Base-by-base conservation (phyloP, 2,888 invertebrate genomes). In the Latrodectus elegans region DNA sequence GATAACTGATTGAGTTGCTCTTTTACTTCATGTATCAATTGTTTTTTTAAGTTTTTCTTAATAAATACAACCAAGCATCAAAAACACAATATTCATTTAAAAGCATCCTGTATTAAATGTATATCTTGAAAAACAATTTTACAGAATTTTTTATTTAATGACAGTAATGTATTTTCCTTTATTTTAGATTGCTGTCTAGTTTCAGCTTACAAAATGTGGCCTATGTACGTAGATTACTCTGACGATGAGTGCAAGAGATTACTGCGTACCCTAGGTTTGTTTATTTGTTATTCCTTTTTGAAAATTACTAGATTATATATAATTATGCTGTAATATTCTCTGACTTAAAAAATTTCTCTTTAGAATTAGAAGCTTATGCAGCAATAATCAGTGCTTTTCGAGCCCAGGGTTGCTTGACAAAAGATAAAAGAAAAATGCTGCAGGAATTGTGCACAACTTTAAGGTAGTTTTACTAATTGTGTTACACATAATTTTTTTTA, bases 321-420 rank as follows among this genome's bases (percentile, higher is more conserved):
- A 15, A 60, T 60, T 60, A 60, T 60, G n/a, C 10, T 11, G 11
- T n/a, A 6, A 4, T 55, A 10, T 17, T 15, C 11, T 67, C 11
- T 8, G n/a, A 67, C n/a, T 12, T 67, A n/a, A 71, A 55, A 60
- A 14, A 26, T 38, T 64, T 75, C 79, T 55, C 94, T 94, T 84
- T 92, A 97, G 97, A 98, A 94, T 93, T 98, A 92, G 97, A 97
- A 93, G 97, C 97, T 90, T 98, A 97, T 94, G 95, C 96, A 91
- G 95, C 95, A 92, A 94, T 97, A 92, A 95, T 98, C 88, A 96
- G 96, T 92, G 97, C 96, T 91, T 95, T 98, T 92, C 95, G 98
- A 93, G 97, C 97, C 91, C 97, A 97, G 93, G 98, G 98, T 90
- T 95, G 95, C 91, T 94, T 97, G 88, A 96, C 95, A 92, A 95